Evolutionary conservation across 92 coral and sea anemone species (phyloP).

Genomic region (Paramuricea clavata): DNA sequence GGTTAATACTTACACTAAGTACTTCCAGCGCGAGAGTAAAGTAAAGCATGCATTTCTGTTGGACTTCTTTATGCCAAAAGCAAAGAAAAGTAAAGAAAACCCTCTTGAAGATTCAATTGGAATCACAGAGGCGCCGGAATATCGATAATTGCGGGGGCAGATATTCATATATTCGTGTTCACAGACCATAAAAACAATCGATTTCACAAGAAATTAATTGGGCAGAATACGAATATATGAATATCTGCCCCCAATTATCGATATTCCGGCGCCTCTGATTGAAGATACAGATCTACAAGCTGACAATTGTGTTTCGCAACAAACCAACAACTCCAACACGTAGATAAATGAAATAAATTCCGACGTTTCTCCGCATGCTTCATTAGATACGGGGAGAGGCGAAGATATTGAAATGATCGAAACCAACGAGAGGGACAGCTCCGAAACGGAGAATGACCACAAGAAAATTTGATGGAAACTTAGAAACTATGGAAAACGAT

Average conservation of each 20-base stretch:
- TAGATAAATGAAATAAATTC: background rate
- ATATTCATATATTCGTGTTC: no score
- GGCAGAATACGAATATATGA: no score
- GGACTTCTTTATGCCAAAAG: conserved; percentile 6
- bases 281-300: background rate
- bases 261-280: no score
- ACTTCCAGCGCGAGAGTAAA: background rate
- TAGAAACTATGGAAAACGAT: conserved; percentile 16
- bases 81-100: background rate
- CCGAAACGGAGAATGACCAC: conserved; percentile 17
- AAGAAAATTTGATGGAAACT: conserved; percentile 17
- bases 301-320: background rate
- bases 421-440: conserved; percentile 23
- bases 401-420: conserved; percentile 22
- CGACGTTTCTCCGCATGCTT: conserved; percentile 1
- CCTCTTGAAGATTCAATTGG: conserved; percentile 1
- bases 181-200: no score
- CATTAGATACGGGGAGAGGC: background rate
- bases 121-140: no score
- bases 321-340: conserved; percentile 7
- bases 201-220: no score
- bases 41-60: background rate
- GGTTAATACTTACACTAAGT: no score
- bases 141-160: no score
- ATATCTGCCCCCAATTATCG: no score